Base-by-base conservation (phyloP, 2,888 invertebrate species). In the Phaonia tiefii region DNA sequence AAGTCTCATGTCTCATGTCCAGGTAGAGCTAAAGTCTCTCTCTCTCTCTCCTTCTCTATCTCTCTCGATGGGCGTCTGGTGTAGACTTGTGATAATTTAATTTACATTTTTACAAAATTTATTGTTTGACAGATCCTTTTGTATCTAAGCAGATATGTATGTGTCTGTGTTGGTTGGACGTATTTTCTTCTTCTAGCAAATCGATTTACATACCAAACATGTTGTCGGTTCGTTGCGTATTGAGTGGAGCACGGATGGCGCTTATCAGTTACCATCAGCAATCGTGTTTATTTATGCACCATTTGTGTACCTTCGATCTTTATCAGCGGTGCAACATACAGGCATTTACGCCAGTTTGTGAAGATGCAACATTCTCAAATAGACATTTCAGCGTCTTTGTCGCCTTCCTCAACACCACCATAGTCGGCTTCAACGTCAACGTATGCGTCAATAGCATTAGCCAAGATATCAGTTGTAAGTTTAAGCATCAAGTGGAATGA, bases 281-380 rank as follows among this genome's bases (percentile, higher is more conserved):
- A 86, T 88, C 88, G 86, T 88, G 89, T 88, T 88, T 88, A 89
- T 88, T 88, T 88, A 88, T 88, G 88, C 88, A 87, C 88, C 87
- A 88, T 88, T 88, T 88, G 88, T 87, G 88, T 86, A 87, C 84
- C 85, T 86, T 86, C 67, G 88, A 88, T 88, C 87, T 88, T 86
- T 87, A 89, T 88, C 88, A 67, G 58, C 63, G 63, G 63, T 54
- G 25, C 46, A 44, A 74, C 74, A 70, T 71, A 25, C 78, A 56
- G 17, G 26, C 39, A 42, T 39, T n/a, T 10, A 39, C 54, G 25
- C 46, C 65, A 22, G 13, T 20, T 46, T 22, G 37, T 15, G 13
- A 0, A 22, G 63, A 37, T 75, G 42, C 54, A 39, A 54, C 37
- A 54, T 42, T 25, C 42, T 69, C 54, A 37, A 25, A 51, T 20